Evolutionary conservation across 2,797 vertebrate genomes (phyloP).

Genomic region (Nothura maculosa): DNA sequence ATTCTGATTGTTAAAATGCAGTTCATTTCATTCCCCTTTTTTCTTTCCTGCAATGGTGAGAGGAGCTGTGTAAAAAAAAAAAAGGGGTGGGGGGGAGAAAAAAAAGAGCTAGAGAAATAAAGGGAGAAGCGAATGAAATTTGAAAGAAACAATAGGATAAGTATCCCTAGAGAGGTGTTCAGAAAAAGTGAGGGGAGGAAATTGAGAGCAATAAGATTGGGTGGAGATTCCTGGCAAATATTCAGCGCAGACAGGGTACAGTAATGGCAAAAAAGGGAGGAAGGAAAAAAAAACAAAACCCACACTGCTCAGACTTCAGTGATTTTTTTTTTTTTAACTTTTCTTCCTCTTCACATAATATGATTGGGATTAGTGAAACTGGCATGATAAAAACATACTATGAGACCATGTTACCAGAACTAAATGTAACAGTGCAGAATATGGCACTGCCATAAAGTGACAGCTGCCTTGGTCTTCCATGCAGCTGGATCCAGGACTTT

Average conservation of each 20-base stretch:
- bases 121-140: slow-evolving; percentile 40
- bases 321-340: background rate
- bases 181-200: background rate
- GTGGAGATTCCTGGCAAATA: slow-evolving; percentile 33
- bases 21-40: slow-evolving; percentile 50
- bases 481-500: background rate
- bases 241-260: background rate
- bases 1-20: slow-evolving; percentile 71
- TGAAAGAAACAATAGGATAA: slow-evolving; percentile 49
- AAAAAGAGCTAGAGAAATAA: slow-evolving; percentile 29
- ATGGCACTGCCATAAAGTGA: background rate
- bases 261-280: background rate
- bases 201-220: background rate
- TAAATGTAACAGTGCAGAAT: background rate
- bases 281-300: background rate
- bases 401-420: background rate
- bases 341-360: background rate
- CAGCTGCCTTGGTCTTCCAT: background rate
- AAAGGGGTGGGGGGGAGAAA: background rate
- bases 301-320: background rate
- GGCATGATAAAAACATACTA: background rate
- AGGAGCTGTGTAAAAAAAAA: slow-evolving; percentile 23
- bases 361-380: background rate
- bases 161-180: background rate
- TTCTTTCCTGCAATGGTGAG: slow-evolving; percentile 45